These are phyloP conservation scores for Sporophila hypoxantha DNA, from an alignment of 2,113 vertebrate species.

Conservation along the genomic window DNA sequence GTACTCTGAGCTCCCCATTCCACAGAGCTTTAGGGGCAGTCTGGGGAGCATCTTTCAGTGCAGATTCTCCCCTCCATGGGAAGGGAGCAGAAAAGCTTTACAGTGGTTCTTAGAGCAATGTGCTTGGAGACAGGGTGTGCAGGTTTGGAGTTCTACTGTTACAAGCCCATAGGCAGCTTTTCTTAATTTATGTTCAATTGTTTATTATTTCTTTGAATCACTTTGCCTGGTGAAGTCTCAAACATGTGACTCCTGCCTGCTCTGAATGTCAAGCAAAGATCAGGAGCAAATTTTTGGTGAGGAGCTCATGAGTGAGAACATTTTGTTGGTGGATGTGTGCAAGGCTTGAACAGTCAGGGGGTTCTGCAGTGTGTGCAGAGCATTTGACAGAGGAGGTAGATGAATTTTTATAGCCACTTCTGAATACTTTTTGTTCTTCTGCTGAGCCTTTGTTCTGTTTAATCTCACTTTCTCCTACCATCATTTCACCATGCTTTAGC, in stretches of 20 bases:
- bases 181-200: neutral
- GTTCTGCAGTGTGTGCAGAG: neutral
- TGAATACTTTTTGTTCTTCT: neutral
- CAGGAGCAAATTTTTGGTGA: neutral
- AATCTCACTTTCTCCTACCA: neutral
- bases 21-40: neutral
- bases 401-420: neutral
- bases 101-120: neutral
- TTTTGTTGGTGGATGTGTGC: neutral
- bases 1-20: neutral
- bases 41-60: neutral
- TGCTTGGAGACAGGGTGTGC: neutral
- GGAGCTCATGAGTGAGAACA: neutral
- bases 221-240: conserved; percentile 3
- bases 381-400: neutral
- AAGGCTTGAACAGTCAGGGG: neutral
- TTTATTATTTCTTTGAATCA: neutral
- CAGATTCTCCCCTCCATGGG: neutral
- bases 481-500: neutral
- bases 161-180: conserved; percentile 5
- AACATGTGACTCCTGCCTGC: neutral
- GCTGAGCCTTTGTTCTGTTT: neutral
- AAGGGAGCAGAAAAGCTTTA: neutral
- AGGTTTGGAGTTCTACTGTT: neutral
- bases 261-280: neutral